Evolutionary conservation across 2,113 vertebrate genomes (phyloP).

Genomic region (Pollimyrus isidori): DNA sequence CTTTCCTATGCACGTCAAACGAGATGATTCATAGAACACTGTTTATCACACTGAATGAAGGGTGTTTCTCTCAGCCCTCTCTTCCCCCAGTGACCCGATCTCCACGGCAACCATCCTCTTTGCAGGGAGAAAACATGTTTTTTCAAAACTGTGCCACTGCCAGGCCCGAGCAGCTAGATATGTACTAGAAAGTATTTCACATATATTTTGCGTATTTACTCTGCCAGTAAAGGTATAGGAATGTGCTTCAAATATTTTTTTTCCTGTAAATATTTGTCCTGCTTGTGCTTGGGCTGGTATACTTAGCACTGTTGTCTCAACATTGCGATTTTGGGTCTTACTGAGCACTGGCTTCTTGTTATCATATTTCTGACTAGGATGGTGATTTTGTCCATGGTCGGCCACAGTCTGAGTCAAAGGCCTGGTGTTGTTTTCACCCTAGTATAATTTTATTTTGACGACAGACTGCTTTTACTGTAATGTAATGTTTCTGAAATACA

Average conservation of each 20-base stretch:
- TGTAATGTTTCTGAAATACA: background rate
- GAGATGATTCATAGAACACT: constrained; percentile 10
- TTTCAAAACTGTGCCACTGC: constrained; percentile 26
- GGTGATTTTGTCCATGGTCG: background rate
- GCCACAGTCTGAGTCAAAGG: background rate
- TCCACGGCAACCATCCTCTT: constrained; percentile 44
- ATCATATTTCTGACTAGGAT: background rate
- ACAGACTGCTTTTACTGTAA: background rate
- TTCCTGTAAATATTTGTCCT: background rate
- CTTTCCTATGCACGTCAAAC: background rate
- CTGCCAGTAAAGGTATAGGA: background rate
- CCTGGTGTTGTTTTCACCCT: background rate
- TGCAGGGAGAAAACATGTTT: constrained; percentile 30
- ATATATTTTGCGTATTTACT: background rate
- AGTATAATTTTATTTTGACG: background rate
- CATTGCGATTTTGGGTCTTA: background rate
- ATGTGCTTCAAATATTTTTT: background rate
- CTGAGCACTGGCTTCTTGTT: background rate
- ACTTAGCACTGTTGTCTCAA: background rate
- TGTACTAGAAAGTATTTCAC: background rate
- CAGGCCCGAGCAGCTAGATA: background rate
- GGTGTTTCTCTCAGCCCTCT: constrained; percentile 14
- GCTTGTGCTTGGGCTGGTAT: background rate
- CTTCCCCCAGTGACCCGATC: constrained; percentile 27
- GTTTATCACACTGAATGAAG: constrained; percentile 28